Percentiles rank a stretch among this genome's conserved stretches.
phyloP scores from a whole-genome alignment of 1,140 invertebrate species.

The Micrasema minimum region DNA sequence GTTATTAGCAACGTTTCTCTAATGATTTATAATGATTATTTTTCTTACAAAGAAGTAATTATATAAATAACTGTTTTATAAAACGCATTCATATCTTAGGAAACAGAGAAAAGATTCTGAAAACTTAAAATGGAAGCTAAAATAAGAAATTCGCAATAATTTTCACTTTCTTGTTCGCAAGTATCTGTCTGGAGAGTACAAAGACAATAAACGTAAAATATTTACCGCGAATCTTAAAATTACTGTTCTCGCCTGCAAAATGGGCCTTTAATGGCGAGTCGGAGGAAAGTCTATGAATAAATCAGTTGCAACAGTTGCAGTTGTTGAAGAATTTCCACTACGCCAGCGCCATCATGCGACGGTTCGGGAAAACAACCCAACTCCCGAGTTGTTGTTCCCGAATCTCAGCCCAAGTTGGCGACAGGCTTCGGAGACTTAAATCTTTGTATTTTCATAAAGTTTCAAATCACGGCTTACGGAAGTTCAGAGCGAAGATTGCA shows the following conservation, averaged over 20 bases:
- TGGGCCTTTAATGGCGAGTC: background rate
- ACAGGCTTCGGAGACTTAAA: conserved; percentile 28
- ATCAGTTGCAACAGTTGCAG: conserved; percentile 3
- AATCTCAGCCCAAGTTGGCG: conserved; percentile 12
- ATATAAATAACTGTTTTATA: no score
- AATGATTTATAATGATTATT: no score
- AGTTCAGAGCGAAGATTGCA: conserved; percentile 7
- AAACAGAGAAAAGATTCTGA: no score
- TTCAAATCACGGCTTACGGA: background rate
- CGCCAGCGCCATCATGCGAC: background rate
- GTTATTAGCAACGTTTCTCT: no score
- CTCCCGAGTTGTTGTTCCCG: conserved; percentile 9
- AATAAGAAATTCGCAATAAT: no score
- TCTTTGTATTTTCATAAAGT: conserved; percentile 36
- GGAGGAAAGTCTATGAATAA: conserved; percentile 13
- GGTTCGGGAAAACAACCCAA: background rate
- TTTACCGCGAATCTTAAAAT: no score
- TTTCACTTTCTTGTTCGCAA: no score
- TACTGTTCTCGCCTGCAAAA: background rate
- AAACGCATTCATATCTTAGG: no score
- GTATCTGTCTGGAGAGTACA: no score
- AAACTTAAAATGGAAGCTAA: no score
- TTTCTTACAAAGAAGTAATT: no score
- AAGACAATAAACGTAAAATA: no score
- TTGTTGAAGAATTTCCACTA: conserved; percentile 2